Conservation (phyloP, 2,888 invertebrate species). For the Drosophila koepferae region DNA sequence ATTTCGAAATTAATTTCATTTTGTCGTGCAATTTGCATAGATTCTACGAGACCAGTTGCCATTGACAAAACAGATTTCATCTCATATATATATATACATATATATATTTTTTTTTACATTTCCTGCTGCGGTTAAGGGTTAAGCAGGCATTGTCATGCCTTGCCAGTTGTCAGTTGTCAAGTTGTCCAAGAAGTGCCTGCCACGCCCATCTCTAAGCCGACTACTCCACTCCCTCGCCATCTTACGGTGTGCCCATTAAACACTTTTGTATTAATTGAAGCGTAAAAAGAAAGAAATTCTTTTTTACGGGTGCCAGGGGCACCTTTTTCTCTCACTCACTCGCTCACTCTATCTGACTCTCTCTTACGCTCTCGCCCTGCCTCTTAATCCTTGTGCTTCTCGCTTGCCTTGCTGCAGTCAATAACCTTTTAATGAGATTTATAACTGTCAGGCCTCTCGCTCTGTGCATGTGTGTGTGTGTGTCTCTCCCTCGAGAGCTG, state of each 20-base stretch:
- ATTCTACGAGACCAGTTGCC: conserved; percentile 49
- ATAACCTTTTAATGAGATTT: conserved; percentile 81
- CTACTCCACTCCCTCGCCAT: conserved; percentile 7
- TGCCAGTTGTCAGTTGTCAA: conserved; percentile 62
- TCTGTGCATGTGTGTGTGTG: conserved; percentile 21
- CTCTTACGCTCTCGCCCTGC: conserved; percentile 4
- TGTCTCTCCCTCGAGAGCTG: conserved; percentile 26
- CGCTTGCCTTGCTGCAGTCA: conserved; percentile 57
- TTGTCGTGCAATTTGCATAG: conserved; percentile 68
- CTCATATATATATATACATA: conserved; percentile 3
- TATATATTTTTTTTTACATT: conserved; percentile 1
- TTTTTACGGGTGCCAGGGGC: conserved; percentile 52
- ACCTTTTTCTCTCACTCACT: conserved; percentile 27
- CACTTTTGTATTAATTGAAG: conserved; percentile 81
- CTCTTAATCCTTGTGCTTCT: conserved; percentile 55
- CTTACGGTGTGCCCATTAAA: conserved; percentile 55
- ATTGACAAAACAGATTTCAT: conserved; percentile 58
- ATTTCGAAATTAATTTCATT: conserved; percentile 73
- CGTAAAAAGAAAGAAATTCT: conserved; percentile 76
- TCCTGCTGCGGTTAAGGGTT: conserved; percentile 50
- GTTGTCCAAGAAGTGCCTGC: conserved; percentile 47
- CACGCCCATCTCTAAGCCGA: conserved; percentile 15
- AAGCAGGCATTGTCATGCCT: conserved; percentile 56
- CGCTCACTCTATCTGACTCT: conserved; percentile 18
- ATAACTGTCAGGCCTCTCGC: conserved; percentile 65